Percentiles rank a stretch among this genome's conserved stretches.
Evolutionary conservation across 1,140 invertebrate genomes (phyloP).

Genomic region (Coelopa frigida): DNA sequence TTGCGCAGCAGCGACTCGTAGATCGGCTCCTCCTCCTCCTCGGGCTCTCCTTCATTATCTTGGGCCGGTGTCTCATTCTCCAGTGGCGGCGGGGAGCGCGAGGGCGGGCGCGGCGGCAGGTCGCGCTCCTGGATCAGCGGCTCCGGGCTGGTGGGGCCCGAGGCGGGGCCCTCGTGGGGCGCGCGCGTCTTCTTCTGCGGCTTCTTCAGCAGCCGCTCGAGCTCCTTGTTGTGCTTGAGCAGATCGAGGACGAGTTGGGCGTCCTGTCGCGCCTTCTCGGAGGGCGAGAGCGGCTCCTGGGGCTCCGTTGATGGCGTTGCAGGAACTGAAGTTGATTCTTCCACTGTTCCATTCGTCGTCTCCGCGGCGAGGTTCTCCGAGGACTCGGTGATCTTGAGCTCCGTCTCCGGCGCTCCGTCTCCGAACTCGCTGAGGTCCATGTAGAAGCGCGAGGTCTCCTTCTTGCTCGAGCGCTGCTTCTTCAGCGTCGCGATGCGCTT

Average conservation of each 20-base stretch:
- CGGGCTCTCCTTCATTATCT: background rate
- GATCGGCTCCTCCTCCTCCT: slow-evolving; percentile 26
- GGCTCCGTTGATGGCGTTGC: background rate
- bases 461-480: slow-evolving; percentile 53
- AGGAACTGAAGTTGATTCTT: background rate
- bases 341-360: slow-evolving; percentile 6
- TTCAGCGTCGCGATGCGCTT: slow-evolving; percentile 59
- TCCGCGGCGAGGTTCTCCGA: slow-evolving; percentile 50
- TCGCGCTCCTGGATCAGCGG: slow-evolving; percentile 2
- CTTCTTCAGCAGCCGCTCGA: slow-evolving; percentile 68
- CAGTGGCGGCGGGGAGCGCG: slow-evolving; percentile 30
- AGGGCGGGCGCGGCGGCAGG: slow-evolving; percentile 27
- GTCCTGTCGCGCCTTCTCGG: slow-evolving; percentile 32
- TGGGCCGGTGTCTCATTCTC: slow-evolving; percentile 17
- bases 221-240: slow-evolving; percentile 75
- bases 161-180: slow-evolving; percentile 14
- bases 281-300: slow-evolving; percentile 3
- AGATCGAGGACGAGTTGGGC: slow-evolving; percentile 68
- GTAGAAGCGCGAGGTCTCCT: slow-evolving; percentile 57
- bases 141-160: slow-evolving; percentile 13
- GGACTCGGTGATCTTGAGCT: slow-evolving; percentile 55
- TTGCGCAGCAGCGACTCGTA: slow-evolving; percentile 41
- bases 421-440: slow-evolving; percentile 51
- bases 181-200: slow-evolving; percentile 48
- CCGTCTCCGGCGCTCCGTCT: slow-evolving; percentile 51